A percentile compares a stretch with the other conserved stretches of the same genome.
Conservation (phyloP, 2,797 vertebrate genomes). For the Dermochelys coriacea region DNA sequence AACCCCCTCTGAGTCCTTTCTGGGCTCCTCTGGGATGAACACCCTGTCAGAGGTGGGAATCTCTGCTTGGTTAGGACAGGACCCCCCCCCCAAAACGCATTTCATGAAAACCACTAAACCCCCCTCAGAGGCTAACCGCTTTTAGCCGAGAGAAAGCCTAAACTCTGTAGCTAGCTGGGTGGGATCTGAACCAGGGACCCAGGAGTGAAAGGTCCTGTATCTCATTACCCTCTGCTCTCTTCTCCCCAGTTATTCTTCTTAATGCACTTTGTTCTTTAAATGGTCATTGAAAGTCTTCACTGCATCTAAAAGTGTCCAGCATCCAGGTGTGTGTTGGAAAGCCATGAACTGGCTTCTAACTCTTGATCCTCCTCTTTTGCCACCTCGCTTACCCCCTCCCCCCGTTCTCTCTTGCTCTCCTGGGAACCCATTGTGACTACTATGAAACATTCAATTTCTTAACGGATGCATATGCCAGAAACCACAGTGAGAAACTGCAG, state of each 20-base stretch:
- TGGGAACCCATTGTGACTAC: not conserved
- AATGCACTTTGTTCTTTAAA: not conserved
- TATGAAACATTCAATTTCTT: not conserved
- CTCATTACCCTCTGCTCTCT: not conserved
- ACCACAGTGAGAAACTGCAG: not conserved
- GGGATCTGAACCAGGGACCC: not conserved
- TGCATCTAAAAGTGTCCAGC: not conserved
- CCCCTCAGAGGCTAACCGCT: not conserved
- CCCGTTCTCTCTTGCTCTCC: not conserved
- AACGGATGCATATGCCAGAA: not conserved
- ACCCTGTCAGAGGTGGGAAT: not conserved
- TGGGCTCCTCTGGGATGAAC: not conserved
- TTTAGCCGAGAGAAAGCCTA: not conserved
- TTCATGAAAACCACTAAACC: not conserved
- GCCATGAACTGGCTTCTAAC: not conserved
- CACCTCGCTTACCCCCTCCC: not conserved
- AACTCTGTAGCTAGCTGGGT: not conserved
- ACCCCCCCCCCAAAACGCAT: no score
- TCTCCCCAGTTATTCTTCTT: not conserved
- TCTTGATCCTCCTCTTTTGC: not conserved
- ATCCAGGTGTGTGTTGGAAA: not conserved
- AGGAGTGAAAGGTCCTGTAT: not conserved
- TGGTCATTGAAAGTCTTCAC: not conserved
- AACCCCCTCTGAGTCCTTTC: not conserved
- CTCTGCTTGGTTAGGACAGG: not conserved